Base-by-base conservation (phyloP, 2,888 invertebrate genomes). In the Bombylius discolor region DNA sequence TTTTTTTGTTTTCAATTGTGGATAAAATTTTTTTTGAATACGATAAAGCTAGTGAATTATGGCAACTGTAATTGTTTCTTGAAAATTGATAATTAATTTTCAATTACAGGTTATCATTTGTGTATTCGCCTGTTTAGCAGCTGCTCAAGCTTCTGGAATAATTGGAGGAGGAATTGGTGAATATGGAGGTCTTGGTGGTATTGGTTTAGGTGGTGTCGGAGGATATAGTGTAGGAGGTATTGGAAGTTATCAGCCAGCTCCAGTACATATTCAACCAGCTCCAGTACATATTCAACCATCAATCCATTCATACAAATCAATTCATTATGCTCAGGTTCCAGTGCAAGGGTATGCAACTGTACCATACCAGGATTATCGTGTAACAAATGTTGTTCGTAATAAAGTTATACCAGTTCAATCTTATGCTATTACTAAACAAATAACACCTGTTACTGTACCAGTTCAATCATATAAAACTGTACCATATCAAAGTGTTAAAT, bases 401-500 rank as follows among this genome's bases (percentile, higher is more conserved):
- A 11, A 11, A 11, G 39, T 11, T 1, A 3, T 52, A 39, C 52
- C 52, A 12, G 45, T 53, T 9, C 11, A 32, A 8, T 23, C 39
- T 5, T 42, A 42, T 11, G 11, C 39, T 5, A 5, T 42, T 11
- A 4, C 7, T 11, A 42, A 42, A 42, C 39, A 11, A 11, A 5
- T 42, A 11, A 42, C 39, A 11, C 39, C 39, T 11, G 39, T 42
- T 11, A 47, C 47, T 47, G 36, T 47, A 14, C 52, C 52, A 1
- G 52, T 52, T n/a, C 52, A 52, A 47, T 34, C 47, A 31, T 32
- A 45, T 11, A 45, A 42, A 5, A 45, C 51, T 7, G 33, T 51
- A 45, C 51, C 51, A 46, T 31, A 45, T 12, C 52, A 52, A 47
- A 52, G 47, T 52, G 45, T 46, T 34, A 33, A 52, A 47, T 36